Base-by-base conservation (phyloP, 1,140 invertebrate genomes). In the Brachionus rotundiformis region DNA sequence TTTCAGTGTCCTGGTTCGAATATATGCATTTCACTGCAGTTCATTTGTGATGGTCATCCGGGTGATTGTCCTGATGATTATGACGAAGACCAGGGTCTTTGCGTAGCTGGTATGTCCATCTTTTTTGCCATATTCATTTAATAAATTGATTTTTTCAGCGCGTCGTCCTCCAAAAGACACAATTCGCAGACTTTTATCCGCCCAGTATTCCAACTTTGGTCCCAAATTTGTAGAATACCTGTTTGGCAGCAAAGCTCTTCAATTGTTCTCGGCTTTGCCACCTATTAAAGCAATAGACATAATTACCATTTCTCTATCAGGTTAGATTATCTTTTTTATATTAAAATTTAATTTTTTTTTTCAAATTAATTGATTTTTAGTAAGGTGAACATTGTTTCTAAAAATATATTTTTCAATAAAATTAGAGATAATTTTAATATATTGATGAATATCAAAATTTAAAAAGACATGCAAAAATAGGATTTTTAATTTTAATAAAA, bases 11-110 rank as follows among this genome's bases (percentile, higher is more conserved):
- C 61, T n/a, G 61, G 63, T 4, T 44, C 54, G 16, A 61, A 73
- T 47, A 68, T 39, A 7, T 82, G 81, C 29, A 82, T 82, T 61
- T 68, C 81, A 11, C 47, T 82, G 6, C 63, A 68, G 36, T 82
- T 82, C 29, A 19, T 82, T 31, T 82, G 81, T n/a, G 81, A 82
- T 27, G 41, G 41, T 39, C 61, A 82, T 47, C 81, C 81, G 16
- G 65, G 65, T 61, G 81, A 82, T 75, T 82, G 81, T 59, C 81
- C 81, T 31, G 36, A 82, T 75, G 41, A 75, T 44, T 68, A 25
- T 82, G 81, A 82, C 29, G 81, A 82, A 61, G 36, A 82, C 49
- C 54, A 71, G 59, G 63, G 39, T 39, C 25, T 61, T 10, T 82
- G 81, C 65, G 54, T 54, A 19, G 81, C 81, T 29, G 81, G 63